Percentiles rank a stretch among this genome's conserved stretches.
Evolutionary conservation across 1,140 invertebrate species (phyloP).

Genomic region (Panagrolaimus sp.): DNA sequence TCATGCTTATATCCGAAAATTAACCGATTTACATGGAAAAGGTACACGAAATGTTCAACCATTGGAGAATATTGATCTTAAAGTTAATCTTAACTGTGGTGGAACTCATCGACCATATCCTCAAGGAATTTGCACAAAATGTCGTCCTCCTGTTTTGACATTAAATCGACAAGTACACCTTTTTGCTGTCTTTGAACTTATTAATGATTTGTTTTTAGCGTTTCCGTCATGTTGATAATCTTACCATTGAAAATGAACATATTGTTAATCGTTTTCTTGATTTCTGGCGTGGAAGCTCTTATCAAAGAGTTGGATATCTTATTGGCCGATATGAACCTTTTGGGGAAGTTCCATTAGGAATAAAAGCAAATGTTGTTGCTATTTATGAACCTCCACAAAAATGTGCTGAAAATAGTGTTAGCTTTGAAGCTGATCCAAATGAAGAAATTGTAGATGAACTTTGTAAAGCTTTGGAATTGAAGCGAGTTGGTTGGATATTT

Average conservation of each 20-base stretch:
- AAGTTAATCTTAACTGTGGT: constrained; percentile 81
- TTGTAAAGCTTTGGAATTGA: constrained; percentile 74
- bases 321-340: constrained; percentile 88
- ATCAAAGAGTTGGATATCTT: constrained; percentile 86
- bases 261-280: constrained; percentile 91
- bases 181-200: constrained; percentile 20
- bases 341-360: constrained; percentile 86
- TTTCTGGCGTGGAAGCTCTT: constrained; percentile 88
- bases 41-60: constrained; percentile 84
- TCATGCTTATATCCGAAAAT: constrained; percentile 87
- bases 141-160: constrained; percentile 92
- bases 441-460: constrained; percentile 71
- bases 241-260: constrained; percentile 89
- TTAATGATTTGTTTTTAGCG: constrained; percentile 64
- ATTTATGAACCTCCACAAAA: constrained; percentile 87
- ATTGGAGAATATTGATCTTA: constrained; percentile 85
- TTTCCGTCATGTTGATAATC: constrained; percentile 95
- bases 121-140: constrained; percentile 94
- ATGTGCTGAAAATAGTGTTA: constrained; percentile 61
- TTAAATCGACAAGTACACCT: constrained; percentile 74
- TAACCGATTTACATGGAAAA: constrained; percentile 83
- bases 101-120: constrained; percentile 93
- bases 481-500: constrained; percentile 92
- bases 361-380: constrained; percentile 82
- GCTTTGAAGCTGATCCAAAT: constrained; percentile 70